phyloP scores from a whole-genome alignment of 2,113 vertebrate species.

The Bostrychus sinensis region DNA sequence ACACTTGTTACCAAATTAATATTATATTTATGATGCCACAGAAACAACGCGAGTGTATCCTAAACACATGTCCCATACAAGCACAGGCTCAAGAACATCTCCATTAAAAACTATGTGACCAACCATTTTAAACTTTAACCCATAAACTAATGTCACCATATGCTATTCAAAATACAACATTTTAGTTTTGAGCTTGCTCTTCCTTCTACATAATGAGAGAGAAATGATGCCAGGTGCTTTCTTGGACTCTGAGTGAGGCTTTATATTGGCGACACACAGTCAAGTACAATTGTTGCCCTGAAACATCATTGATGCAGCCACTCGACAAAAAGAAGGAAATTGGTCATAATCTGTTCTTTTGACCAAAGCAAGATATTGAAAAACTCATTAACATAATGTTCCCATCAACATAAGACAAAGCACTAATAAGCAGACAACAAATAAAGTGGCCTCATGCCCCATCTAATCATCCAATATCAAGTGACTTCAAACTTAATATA shows the following conservation, averaged over 20 bases:
- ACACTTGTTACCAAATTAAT: slow-evolving; percentile 1
- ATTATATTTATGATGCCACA: slow-evolving; percentile 6
- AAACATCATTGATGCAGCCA: background rate
- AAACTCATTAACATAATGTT: slow-evolving; percentile 6
- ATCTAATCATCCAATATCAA: background rate
- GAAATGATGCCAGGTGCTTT: background rate
- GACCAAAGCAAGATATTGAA: slow-evolving; percentile 1
- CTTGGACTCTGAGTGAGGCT: background rate
- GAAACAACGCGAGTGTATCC: slow-evolving; percentile 18
- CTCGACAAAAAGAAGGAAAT: slow-evolving; percentile 1
- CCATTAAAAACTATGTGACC: slow-evolving; percentile 11
- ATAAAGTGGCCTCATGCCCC: background rate
- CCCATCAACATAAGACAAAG: slow-evolving; percentile 1
- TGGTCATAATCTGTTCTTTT: slow-evolving; percentile 5
- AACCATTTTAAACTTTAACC: background rate
- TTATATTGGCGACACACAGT: too few relatives aligned
- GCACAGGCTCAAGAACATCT: slow-evolving; percentile 10
- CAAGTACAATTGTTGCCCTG: background rate
- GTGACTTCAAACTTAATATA: background rate
- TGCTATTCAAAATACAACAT: too few relatives aligned
- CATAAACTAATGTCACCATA: background rate
- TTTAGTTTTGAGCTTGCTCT: too few relatives aligned
- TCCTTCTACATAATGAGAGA: too few relatives aligned
- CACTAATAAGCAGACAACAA: background rate
- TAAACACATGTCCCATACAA: background rate